phyloP scores from a whole-genome alignment of 2,113 vertebrate genomes.

The Sorex fumeus region DNA sequence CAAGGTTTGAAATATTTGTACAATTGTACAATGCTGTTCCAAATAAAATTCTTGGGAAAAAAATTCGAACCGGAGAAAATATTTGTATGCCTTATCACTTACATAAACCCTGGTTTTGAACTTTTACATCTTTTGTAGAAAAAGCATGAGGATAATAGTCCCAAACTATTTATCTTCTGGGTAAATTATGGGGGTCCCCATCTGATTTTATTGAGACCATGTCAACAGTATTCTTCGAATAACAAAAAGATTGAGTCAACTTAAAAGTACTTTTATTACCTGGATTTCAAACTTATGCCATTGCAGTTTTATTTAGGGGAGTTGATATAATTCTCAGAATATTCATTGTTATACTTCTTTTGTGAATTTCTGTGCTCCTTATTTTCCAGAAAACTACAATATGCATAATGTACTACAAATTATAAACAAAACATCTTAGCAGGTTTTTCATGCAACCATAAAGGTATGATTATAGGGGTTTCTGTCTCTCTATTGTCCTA shows the following conservation, averaged over 20 bases:
- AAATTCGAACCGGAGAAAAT: not conserved
- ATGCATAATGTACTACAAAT: not conserved
- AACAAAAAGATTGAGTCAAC: not conserved
- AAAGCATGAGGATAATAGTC: not conserved
- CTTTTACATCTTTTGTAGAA: not conserved
- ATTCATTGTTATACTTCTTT: not conserved
- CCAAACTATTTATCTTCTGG: not conserved
- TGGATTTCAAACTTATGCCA: not conserved
- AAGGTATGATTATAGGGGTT: too few relatives aligned
- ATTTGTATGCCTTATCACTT: not conserved
- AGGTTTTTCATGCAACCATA: not conserved
- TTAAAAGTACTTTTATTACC: not conserved
- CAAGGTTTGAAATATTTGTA: not conserved
- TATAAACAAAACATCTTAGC: slow-evolving; percentile 14
- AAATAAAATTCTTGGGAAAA: too few relatives aligned
- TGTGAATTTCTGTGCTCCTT: not conserved
- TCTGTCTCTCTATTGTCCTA: too few relatives aligned
- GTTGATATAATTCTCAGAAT: slow-evolving; percentile 20
- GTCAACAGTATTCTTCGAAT: not conserved
- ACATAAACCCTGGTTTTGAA: not conserved
- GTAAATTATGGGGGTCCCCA: not conserved
- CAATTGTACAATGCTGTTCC: not conserved
- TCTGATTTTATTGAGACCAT: not conserved
- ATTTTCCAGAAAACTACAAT: not conserved
- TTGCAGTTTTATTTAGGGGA: not conserved